Base-by-base conservation (phyloP, 2,888 invertebrate genomes). In the Mythimna albipuncta region DNA sequence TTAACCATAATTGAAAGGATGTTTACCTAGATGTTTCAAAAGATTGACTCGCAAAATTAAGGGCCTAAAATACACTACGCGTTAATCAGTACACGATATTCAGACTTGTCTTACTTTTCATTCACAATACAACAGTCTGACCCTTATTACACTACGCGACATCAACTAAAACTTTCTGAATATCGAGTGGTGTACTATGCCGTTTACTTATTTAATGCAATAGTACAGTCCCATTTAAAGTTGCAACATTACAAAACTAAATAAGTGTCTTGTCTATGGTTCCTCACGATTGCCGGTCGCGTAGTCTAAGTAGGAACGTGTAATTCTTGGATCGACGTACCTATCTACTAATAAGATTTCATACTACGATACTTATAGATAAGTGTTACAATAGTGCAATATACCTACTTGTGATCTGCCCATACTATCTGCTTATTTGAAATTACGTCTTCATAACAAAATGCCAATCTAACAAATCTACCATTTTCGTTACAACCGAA, bases 251-350 rank as follows among this genome's bases (percentile, higher is more conserved):
- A 11, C 26, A 13, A 69, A 68, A 76, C 16, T 50, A 38, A 13
- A 6, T 19, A 19, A 41, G 38, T 55, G 11, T 9, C 9, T 44
- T 55, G 11, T 9, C 9, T 44, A 16, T 38, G 32, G 7, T 65
- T 26, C 26, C 16, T 54, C 35, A 63, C 44, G 26, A 58, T 32
- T 50, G 47, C 32, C 44, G 44, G 16, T 9, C 57, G 58, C 26
- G 58, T 64, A 47, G 16, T 16, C 16, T 16, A 13, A 4, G 47
- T 77, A 77, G 77, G 62, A 61, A 63, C 77, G 67, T 61, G 47
- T n/a, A 21, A 72, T 32, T 11, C n/a, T 7, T 21, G 9, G 26
- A 47, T 13, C 77, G 58, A 77, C 63, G 38, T 70, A 47, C 47
- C 47, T 16, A 47, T 52, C 13, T 5, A 41, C 10, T 77, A 70